Evolutionary conservation across 2,113 vertebrate genomes (phyloP).

Genomic region (Geococcyx californianus): DNA sequence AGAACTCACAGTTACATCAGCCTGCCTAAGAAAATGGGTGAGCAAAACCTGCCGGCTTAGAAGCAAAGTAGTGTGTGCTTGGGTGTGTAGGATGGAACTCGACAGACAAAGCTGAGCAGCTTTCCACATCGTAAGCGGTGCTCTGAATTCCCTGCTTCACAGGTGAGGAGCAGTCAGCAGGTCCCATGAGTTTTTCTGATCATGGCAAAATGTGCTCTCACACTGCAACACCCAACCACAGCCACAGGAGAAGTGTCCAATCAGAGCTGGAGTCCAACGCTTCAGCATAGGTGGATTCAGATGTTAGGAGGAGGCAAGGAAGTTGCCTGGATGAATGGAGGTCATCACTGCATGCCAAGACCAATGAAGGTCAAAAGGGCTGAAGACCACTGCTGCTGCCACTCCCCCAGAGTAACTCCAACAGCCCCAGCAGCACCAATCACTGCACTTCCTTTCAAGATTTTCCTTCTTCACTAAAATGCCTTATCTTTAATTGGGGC

Average conservation of each 20-base stretch:
- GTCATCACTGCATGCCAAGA: neutral
- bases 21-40: neutral
- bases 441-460: neutral
- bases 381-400: accelerated
- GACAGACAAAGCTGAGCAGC: neutral
- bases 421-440: neutral
- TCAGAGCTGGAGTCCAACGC: neutral
- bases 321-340: neutral
- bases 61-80: neutral
- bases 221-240: neutral
- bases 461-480: neutral
- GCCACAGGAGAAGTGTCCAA: neutral
- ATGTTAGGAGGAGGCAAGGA: neutral
- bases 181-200: accelerated
- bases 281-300: neutral
- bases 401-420: neutral
- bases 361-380: neutral
- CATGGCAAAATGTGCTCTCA: accelerated
- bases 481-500: neutral
- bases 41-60: neutral
- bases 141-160: neutral
- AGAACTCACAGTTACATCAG: neutral
- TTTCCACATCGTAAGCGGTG: neutral
- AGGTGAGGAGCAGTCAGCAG: neutral
- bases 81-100: neutral